Conservation (phyloP, 2,888 invertebrate species). For the Clunio marinus region DNA sequence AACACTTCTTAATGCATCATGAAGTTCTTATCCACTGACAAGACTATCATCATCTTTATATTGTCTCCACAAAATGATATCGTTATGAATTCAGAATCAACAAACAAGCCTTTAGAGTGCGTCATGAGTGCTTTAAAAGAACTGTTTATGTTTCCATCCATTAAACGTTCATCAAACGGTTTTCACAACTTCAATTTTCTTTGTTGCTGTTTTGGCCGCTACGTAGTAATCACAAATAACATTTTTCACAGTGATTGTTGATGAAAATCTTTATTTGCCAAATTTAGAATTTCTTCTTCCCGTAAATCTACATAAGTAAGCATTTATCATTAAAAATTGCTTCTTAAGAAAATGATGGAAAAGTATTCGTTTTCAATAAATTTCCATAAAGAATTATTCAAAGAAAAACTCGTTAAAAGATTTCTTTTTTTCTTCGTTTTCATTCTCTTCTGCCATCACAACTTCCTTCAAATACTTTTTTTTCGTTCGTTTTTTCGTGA, state of each 20-base stretch:
- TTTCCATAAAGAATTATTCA: not conserved
- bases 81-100: not conserved
- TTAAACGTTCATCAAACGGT: not conserved
- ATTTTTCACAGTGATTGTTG: not conserved
- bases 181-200: not conserved
- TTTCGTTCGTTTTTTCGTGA: not conserved
- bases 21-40: slow-evolving; percentile 16
- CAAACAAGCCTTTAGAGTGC: slow-evolving; percentile 3
- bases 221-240: not conserved
- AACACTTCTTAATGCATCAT: slow-evolving; percentile 28
- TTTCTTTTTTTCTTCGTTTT: not conserved
- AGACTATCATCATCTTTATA: slow-evolving; percentile 4
- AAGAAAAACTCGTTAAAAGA: not conserved
- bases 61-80: not conserved
- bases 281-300: too few relatives aligned
- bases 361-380: not conserved
- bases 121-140: not conserved
- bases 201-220: not conserved
- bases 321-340: too few relatives aligned
- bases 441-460: not conserved
- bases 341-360: not conserved
- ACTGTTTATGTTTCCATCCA: not conserved
- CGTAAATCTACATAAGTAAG: too few relatives aligned
- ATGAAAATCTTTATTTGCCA: not conserved
- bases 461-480: too few relatives aligned